Evolutionary conservation across 1,140 invertebrate genomes (phyloP).

Genomic region (Drosophila repletoides): DNA sequence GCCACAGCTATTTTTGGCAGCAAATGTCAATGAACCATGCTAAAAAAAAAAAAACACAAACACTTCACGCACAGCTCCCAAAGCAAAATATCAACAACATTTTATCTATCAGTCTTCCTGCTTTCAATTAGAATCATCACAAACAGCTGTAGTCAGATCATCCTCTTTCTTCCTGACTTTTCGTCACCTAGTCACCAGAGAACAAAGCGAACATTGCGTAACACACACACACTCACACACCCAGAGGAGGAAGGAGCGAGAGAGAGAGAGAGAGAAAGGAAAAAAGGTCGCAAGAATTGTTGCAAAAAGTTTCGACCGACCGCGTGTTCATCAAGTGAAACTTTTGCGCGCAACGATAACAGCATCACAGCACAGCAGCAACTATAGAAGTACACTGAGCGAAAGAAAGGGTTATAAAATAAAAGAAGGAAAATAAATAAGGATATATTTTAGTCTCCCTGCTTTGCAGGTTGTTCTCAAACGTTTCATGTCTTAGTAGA

Average conservation of each 20-base stretch:
- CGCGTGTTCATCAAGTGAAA: conserved; percentile 45
- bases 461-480: no score
- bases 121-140: conserved; percentile 3
- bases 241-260: neutral
- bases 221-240: conserved; percentile 4
- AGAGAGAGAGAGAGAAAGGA: neutral
- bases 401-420: neutral
- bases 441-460: no score
- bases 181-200: conserved; percentile 4
- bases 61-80: no score
- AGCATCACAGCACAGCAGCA: neutral
- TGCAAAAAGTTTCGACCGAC: conserved; percentile 46
- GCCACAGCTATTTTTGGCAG: conserved; percentile 47
- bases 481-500: no score
- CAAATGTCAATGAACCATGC: conserved; percentile 43
- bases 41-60: no score
- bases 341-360: conserved; percentile 23
- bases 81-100: no score
- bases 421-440: no score
- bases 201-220: conserved; percentile 34
- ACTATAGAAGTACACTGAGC: conserved; percentile 14
- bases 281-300: conserved; percentile 46
- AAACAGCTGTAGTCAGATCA: no score
- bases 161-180: neutral
- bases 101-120: no score